A percentile compares a stretch with the other conserved stretches of the same genome.
phyloP scores from a whole-genome alignment of 2,888 invertebrate species.

The Tricholauxania praeusta region DNA sequence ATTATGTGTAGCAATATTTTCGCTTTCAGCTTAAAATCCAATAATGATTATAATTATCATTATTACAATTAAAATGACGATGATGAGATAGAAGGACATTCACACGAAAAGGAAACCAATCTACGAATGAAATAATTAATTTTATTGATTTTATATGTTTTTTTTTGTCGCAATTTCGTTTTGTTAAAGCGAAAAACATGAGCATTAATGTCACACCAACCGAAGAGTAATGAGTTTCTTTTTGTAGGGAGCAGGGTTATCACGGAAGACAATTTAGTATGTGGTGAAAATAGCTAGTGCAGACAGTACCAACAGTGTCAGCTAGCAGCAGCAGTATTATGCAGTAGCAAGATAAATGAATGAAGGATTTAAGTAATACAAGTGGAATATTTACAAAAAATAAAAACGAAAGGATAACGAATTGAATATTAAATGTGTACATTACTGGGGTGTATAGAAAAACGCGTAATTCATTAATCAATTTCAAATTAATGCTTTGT shows the following conservation, averaged over 20 bases:
- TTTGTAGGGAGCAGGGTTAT: neutral
- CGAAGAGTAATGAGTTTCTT: constrained; percentile 11
- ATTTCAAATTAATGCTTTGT: too few species aligned
- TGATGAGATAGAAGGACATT: too few species aligned
- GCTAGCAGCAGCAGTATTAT: neutral
- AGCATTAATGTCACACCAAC: constrained; percentile 6
- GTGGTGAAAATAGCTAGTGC: neutral
- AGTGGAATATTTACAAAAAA: neutral
- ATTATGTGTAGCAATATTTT: constrained; percentile 29
- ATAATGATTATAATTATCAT: neutral
- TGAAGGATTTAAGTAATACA: neutral
- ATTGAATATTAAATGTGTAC: neutral
- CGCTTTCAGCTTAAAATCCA: constrained; percentile 13
- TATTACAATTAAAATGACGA: neutral
- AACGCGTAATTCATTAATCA: too few species aligned
- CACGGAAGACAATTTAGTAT: neutral
- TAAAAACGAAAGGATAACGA: neutral
- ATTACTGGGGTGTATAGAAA: neutral
- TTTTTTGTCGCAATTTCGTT: neutral
- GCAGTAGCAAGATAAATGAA: constrained; percentile 16
- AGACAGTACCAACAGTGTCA: too few species aligned
- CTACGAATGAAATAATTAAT: constrained; percentile 43
- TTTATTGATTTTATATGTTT: constrained; percentile 42
- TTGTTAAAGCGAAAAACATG: constrained; percentile 1
- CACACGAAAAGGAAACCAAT: neutral